Evolutionary conservation across 2,888 invertebrate species (phyloP).

Genomic region (Schrankia costaestrigalis): DNA sequence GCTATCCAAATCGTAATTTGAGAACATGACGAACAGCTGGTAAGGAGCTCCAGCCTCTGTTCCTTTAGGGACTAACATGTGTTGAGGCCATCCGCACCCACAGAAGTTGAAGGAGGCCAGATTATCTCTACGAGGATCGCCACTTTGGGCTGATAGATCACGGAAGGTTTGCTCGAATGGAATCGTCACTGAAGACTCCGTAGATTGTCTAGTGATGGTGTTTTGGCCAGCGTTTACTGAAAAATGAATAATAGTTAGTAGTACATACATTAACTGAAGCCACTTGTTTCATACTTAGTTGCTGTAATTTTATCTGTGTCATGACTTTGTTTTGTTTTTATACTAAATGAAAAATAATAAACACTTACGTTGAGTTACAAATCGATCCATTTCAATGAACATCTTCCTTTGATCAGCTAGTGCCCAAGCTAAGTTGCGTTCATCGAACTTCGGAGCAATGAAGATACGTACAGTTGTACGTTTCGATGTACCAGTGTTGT

Average conservation of each 20-base stretch:
- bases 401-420: slow-evolving; percentile 80
- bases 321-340: no score
- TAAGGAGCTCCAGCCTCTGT: slow-evolving; percentile 82
- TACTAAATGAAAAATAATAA: no score
- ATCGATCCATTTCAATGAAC: slow-evolving; percentile 88
- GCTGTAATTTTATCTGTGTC: no score
- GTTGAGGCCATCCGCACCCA: slow-evolving; percentile 94
- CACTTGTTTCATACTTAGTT: no score
- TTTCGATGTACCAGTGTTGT: slow-evolving; percentile 74
- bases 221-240: slow-evolving; percentile 85
- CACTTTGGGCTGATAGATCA: slow-evolving; percentile 63
- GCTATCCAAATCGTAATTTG: slow-evolving; percentile 85
- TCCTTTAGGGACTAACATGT: slow-evolving; percentile 89
- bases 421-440: slow-evolving; percentile 35
- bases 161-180: slow-evolving; percentile 91
- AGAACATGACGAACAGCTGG: slow-evolving; percentile 89
- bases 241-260: no score
- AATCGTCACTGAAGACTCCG: slow-evolving; percentile 89
- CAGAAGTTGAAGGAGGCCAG: slow-evolving; percentile 87
- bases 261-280: no score
- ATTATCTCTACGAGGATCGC: slow-evolving; percentile 58
- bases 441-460: slow-evolving; percentile 84
- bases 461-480: slow-evolving; percentile 86
- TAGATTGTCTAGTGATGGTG: slow-evolving; percentile 83
- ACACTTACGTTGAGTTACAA: slow-evolving; percentile 71